Conservation (phyloP, 2,888 invertebrate species). For the Alentia gelatinosa region DNA sequence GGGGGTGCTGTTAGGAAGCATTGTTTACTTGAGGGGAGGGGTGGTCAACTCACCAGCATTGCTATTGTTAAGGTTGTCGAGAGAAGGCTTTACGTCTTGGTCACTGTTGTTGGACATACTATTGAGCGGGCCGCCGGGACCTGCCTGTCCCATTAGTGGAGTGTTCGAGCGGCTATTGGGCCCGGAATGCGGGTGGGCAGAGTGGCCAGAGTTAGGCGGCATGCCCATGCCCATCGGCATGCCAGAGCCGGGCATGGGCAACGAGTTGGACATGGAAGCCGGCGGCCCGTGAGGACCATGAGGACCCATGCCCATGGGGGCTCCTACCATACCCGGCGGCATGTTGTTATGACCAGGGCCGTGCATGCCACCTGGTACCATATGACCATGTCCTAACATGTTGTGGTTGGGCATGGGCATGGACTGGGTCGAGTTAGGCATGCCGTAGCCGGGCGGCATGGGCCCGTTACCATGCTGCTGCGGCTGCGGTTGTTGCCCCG, state of each 20-base stretch:
- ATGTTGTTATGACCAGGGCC: neutral
- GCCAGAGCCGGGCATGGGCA: neutral
- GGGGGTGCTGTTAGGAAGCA: too few relatives aligned
- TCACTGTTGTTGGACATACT: neutral
- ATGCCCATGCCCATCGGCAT: neutral
- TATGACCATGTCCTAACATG: neutral
- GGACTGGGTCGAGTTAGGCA: neutral
- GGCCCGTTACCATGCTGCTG: constrained; percentile 44
- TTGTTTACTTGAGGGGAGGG: too few relatives aligned
- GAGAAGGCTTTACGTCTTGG: neutral
- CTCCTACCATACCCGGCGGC: constrained; percentile 10
- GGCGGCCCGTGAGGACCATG: neutral
- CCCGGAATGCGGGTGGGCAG: neutral
- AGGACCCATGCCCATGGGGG: neutral
- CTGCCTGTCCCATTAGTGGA: neutral
- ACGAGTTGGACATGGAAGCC: neutral
- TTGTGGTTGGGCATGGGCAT: constrained; percentile 12
- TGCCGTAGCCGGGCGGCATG: constrained; percentile 6
- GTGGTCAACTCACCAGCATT: constrained; percentile 36
- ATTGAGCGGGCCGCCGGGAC: neutral
- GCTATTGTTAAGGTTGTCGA: neutral
- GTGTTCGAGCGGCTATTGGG: constrained; percentile 37
- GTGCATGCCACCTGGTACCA: neutral
- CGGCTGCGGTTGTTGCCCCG: constrained; percentile 11
- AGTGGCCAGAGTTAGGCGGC: neutral